Base-by-base conservation (phyloP, 1,140 invertebrate genomes). In the Hylaeus anthracinus region DNA sequence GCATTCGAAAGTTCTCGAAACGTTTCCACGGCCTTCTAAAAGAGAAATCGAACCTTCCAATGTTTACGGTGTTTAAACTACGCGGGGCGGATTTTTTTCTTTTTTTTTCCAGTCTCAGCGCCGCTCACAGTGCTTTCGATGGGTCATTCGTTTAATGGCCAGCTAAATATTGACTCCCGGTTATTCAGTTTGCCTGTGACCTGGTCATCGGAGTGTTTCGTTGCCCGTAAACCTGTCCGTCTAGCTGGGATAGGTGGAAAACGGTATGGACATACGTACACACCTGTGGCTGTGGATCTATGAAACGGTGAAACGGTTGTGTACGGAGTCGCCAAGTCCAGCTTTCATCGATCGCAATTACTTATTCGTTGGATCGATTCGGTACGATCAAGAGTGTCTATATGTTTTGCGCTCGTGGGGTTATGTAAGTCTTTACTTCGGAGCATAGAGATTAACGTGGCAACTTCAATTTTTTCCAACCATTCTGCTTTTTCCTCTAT, bases 101-200 rank as follows among this genome's bases (percentile, higher is more conserved):
- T 55, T 53, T 73, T 72, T 48, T 72, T 65, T 79, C 12, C 58
- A 70, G 60, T 73, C 61, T 65, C 4, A 10, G 3, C 48, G 12
- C 6, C 41, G 51, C 6, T 72, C 55, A 6, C 37, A 12, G 64
- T 51, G 61, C 78, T 80, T 82, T 77, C 53, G 72, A 64, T 77
- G 80, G 79, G 72, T 88, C 79, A 78, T 86, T 79, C 78, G 82
- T 90, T 89, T 89, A 90, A 90, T 89, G 86, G 89, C 63, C 83
- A 55, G 79, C 84, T 89, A 89, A 90, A 90, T 90, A 90, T 90
- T 90, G 88, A 89, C 88, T 87, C 58, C 77, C 45, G 80, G 85
- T 84, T 88, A 85, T 81, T 88, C 80, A 72, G 79, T 87, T 81
- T 84, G 65, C 70, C 66, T 55, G 79, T 85, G 86, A 88, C 84